These are phyloP conservation scores for Callionymus lyra DNA, from an alignment of 2,113 vertebrate genomes.

Conservation along the genomic window DNA sequence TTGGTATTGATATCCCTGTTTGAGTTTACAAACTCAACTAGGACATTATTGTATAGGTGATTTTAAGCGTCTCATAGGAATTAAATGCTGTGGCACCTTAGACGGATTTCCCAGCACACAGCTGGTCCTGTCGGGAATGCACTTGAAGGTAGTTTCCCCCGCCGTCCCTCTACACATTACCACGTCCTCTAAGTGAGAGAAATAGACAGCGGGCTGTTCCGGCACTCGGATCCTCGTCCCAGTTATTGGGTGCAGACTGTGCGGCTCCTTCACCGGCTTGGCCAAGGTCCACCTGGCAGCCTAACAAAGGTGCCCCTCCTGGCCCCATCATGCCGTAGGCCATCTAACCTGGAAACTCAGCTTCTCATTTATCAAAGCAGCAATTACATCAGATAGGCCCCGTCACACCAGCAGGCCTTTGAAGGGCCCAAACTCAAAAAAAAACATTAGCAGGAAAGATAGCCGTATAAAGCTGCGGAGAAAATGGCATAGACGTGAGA, in stretches of 20 bases:
- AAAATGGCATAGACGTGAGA: conserved; percentile 50
- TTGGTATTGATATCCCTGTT: too few relatives aligned
- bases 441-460: conserved; percentile 58
- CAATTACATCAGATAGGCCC: conserved; percentile 65
- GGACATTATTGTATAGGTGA: too few relatives aligned
- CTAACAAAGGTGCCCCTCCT: conserved; percentile 75
- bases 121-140: background rate
- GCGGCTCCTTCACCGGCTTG: conserved; percentile 67
- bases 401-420: conserved; percentile 54
- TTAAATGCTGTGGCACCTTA: too few relatives aligned
- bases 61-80: too few relatives aligned
- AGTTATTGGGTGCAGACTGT: conserved; percentile 71
- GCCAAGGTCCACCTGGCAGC: conserved; percentile 68
- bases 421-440: conserved; percentile 38
- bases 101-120: too few relatives aligned
- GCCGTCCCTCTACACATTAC: conserved; percentile 6
- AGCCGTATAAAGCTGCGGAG: conserved; percentile 57
- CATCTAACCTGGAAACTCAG: conserved; percentile 64
- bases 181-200: conserved; percentile 30
- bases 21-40: too few relatives aligned
- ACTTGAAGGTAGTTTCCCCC: conserved; percentile 15
- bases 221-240: conserved; percentile 54
- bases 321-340: conserved; percentile 57
- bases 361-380: conserved; percentile 72
- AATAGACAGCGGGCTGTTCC: conserved; percentile 50